Conservation (phyloP, 2,797 vertebrate genomes). For the Falco biarmicus region DNA sequence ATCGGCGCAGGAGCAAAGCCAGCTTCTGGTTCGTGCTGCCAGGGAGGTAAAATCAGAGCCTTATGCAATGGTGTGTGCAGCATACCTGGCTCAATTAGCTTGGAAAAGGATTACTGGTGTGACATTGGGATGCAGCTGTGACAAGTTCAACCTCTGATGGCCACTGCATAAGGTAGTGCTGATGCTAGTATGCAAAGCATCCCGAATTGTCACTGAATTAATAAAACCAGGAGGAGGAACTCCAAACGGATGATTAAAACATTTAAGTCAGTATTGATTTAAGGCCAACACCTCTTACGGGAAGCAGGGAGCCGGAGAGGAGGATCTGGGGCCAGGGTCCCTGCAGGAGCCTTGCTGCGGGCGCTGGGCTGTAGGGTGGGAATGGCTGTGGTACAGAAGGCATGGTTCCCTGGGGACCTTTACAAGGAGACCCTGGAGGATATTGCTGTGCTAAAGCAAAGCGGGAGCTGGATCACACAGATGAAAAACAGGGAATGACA, state of each 20-base stretch:
- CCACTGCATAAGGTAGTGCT: background rate
- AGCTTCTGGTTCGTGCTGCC: background rate
- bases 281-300: background rate
- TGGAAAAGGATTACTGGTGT: slow-evolving; percentile 54
- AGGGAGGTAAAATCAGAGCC: background rate
- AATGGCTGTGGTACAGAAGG: accelerated
- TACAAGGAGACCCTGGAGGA: background rate
- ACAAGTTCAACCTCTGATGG: background rate
- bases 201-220: background rate
- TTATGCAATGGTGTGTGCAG: background rate
- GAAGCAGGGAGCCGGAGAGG: background rate
- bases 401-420: accelerated
- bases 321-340: background rate
- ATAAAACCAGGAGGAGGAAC: background rate
- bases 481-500: background rate
- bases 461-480: accelerated
- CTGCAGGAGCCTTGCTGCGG: background rate
- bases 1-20: background rate
- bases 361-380: background rate
- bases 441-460: background rate
- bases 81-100: slow-evolving; percentile 2
- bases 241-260: background rate
- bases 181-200: background rate
- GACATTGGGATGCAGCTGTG: background rate
- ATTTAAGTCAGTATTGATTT: background rate